Evolutionary conservation across 2,888 invertebrate genomes (phyloP).

Genomic region (Argyresthia goedartella): DNA sequence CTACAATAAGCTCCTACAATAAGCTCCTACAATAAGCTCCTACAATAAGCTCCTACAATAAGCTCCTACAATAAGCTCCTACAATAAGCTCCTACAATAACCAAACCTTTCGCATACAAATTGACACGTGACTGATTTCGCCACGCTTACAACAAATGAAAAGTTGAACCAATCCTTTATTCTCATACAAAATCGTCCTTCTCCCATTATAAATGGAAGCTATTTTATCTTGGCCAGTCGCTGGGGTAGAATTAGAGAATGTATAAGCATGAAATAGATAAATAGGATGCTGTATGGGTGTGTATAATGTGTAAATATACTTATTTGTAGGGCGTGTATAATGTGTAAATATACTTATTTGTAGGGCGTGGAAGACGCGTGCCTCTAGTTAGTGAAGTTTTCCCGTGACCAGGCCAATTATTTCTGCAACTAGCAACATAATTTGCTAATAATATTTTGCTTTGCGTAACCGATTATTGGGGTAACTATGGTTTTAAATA

Average conservation of each 20-base stretch:
- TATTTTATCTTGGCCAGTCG: neutral
- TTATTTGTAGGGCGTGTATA: conserved; percentile 5
- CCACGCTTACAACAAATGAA: neutral
- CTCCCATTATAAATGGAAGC: neutral
- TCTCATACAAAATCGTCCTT: neutral
- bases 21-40: no score
- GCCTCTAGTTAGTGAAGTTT: conserved; percentile 39
- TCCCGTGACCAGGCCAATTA: conserved; percentile 43
- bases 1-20: no score
- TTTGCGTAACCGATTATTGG: neutral
- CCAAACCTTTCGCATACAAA: neutral
- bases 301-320: conserved; percentile 38
- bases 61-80: no score
- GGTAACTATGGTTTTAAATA: no score
- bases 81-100: neutral
- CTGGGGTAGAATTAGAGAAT: conserved; percentile 18
- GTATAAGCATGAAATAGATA: conserved; percentile 51
- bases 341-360: conserved; percentile 17
- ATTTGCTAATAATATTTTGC: conserved; percentile 21
- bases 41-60: no score
- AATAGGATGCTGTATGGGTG: conserved; percentile 45
- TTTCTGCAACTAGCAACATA: neutral
- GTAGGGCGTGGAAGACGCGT: conserved; percentile 23
- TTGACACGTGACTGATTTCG: neutral
- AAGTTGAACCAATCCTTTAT: neutral